Percentiles rank a stretch among this genome's conserved stretches.
Evolutionary conservation across 2,888 invertebrate genomes (phyloP).

Genomic region (Oasisia sp.): DNA sequence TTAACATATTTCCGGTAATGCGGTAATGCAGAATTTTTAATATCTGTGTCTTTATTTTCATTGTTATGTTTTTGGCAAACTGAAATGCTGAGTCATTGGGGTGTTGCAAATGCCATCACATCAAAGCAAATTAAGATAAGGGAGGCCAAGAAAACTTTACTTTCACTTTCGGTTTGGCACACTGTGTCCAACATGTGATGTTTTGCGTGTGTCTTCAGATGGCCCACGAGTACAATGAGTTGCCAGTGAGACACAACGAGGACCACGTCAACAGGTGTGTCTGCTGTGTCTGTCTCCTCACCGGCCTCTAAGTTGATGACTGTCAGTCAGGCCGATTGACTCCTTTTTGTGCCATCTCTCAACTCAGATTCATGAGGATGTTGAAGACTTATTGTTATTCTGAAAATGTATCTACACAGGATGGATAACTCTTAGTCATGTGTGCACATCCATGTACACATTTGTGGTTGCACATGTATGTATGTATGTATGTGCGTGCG

Average conservation of each 20-base stretch:
- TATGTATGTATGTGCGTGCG: not conserved
- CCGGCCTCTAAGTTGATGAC: not conserved
- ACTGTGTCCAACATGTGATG: not conserved
- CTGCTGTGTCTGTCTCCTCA: not conserved
- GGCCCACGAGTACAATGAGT: slow-evolving; percentile 86
- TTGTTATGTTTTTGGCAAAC: not conserved
- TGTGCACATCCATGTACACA: not conserved
- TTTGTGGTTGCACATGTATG: not conserved
- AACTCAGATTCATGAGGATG: no score
- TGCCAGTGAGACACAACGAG: slow-evolving; percentile 98
- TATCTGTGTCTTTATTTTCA: not conserved
- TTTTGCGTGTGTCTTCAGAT: slow-evolving; percentile 67
- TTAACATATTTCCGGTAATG: no score
- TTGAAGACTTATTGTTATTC: not conserved
- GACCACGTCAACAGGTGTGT: slow-evolving; percentile 87
- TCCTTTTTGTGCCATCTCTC: no score
- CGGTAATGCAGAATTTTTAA: no score
- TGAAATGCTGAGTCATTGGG: not conserved
- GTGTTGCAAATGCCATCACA: not conserved
- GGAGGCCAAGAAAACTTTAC: not conserved
- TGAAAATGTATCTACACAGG: not conserved
- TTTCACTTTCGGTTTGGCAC: slow-evolving; percentile 19
- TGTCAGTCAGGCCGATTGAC: no score
- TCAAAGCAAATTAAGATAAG: not conserved
- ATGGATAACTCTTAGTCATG: not conserved